These are phyloP conservation scores for Atrina japonica DNA, from an alignment of 2,888 invertebrate genomes.

Conservation along the genomic window DNA sequence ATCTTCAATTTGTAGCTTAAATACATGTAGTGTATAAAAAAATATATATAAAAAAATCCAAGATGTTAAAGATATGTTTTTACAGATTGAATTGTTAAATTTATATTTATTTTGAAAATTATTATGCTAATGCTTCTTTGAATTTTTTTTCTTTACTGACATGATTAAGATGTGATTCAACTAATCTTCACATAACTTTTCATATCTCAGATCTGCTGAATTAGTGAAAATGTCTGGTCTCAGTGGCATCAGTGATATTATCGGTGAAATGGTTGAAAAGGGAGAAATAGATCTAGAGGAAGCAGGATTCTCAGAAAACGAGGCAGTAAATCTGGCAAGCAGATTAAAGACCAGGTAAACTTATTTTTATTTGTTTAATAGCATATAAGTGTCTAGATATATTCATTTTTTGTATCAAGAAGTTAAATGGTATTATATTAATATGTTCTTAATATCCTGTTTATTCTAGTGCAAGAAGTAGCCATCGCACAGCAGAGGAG, in stretches of 20 bases:
- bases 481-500: conserved; percentile 37
- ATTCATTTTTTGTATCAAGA: neutral
- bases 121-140: too few species aligned
- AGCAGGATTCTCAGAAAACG: conserved; percentile 67
- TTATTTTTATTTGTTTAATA: neutral
- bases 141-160: too few species aligned
- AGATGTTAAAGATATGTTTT: too few species aligned
- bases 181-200: too few species aligned
- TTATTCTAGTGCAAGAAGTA: conserved; percentile 31
- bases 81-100: too few species aligned
- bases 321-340: conserved; percentile 62
- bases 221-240: conserved; percentile 65
- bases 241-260: conserved; percentile 76
- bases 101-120: too few species aligned
- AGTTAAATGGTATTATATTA: too few species aligned
- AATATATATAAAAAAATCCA: too few species aligned
- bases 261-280: conserved; percentile 73
- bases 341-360: conserved; percentile 59
- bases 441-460: too few species aligned
- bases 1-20: neutral
- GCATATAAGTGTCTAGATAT: neutral
- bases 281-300: conserved; percentile 71
- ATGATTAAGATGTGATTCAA: too few species aligned
- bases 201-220: conserved; percentile 56
- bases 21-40: too few species aligned